Percentiles rank a stretch among this genome's conserved stretches.
Conservation (phyloP, 1,140 invertebrate genomes). For the Tetraneura akinire region DNA sequence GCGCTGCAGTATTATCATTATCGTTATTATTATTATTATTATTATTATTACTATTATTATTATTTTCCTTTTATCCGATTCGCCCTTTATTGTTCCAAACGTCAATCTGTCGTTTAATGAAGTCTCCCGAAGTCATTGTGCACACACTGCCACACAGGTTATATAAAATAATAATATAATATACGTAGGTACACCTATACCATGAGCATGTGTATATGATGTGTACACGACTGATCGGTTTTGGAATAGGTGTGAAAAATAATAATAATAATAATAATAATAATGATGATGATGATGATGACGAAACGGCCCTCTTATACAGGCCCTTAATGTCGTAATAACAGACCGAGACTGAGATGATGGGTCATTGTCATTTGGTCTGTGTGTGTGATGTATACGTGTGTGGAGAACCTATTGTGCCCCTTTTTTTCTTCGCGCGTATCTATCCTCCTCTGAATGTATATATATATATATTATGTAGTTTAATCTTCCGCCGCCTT, state of each 20-base stretch:
- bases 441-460: background rate
- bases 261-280: conserved; percentile 31
- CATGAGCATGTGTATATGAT: background rate
- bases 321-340: conserved; percentile 51
- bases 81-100: conserved; percentile 48
- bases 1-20: background rate
- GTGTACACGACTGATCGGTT: conserved; percentile 37
- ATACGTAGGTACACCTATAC: too few species aligned
- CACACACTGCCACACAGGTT: background rate
- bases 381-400: conserved; percentile 15
- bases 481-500: background rate
- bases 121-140: conserved; percentile 50
- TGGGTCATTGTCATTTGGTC: conserved; percentile 41
- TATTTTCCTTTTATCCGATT: conserved; percentile 34
- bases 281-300: too few species aligned
- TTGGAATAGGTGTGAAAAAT: conserved; percentile 51
- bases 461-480: too few species aligned
- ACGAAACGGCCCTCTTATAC: conserved; percentile 47
- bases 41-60: too few species aligned
- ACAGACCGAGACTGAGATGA: conserved; percentile 46
- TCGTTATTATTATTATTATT: background rate
- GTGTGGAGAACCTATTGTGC: conserved; percentile 42
- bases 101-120: conserved; percentile 52
- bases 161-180: too few species aligned
- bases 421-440: conserved; percentile 18